Evolutionary conservation across 2,797 vertebrate species (phyloP).

Genomic region (Serranus cabrilla): DNA sequence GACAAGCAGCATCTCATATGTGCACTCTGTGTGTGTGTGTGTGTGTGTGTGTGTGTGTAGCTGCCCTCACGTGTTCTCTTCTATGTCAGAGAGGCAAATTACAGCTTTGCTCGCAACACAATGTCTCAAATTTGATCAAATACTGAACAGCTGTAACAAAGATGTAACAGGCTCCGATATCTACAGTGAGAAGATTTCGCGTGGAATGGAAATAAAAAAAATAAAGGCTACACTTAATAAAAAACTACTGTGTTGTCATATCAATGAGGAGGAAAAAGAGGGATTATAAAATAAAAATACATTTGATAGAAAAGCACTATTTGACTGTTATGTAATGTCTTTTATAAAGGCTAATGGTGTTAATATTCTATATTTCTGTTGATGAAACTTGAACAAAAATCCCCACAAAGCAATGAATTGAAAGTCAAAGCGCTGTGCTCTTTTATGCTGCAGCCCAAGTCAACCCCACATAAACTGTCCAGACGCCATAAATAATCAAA

Average conservation of each 20-base stretch:
- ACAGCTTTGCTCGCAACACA: background rate
- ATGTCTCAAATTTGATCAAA: background rate
- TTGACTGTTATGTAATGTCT: background rate
- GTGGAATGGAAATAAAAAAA: too few species aligned
- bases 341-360: too few species aligned
- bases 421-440: too few species aligned
- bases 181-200: too few species aligned
- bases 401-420: too few species aligned
- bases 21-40: background rate
- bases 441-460: too few species aligned
- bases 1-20: constrained; percentile 38
- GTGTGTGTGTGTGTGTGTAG: constrained; percentile 8
- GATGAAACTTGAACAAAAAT: background rate
- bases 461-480: background rate
- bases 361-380: too few species aligned
- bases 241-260: too few species aligned
- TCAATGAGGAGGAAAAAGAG: background rate
- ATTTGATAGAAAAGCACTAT: background rate
- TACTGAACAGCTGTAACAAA: background rate
- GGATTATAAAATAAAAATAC: background rate
- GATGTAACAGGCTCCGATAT: too few species aligned
- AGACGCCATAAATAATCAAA: background rate
- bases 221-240: too few species aligned
- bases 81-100: background rate
- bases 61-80: background rate